Evolutionary conservation across 2,113 vertebrate species (phyloP).

Genomic region (Oenanthe melanoleuca): DNA sequence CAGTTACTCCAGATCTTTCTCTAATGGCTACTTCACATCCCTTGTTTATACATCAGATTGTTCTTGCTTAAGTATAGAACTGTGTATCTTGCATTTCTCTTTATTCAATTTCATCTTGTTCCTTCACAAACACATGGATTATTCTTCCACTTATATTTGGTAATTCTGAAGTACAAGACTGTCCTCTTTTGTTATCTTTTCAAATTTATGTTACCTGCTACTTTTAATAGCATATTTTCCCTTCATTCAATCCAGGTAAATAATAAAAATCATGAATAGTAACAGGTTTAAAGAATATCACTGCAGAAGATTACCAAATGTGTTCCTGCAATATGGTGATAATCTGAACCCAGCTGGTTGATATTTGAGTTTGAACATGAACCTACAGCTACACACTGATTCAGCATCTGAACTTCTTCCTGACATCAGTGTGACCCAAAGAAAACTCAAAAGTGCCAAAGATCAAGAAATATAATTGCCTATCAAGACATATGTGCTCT

Average conservation of each 20-base stretch:
- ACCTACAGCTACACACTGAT: background rate
- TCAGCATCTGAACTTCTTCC: background rate
- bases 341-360: background rate
- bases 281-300: background rate
- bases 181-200: background rate
- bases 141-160: background rate
- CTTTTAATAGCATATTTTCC: background rate
- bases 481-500: background rate
- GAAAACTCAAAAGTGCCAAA: background rate
- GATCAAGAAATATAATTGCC: background rate
- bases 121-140: background rate
- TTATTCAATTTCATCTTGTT: background rate
- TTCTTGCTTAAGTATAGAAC: constrained; percentile 8
- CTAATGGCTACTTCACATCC: background rate
- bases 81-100: background rate
- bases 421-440: background rate
- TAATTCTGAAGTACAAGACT: background rate
- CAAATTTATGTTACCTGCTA: background rate
- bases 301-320: background rate
- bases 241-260: background rate
- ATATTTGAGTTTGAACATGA: background rate
- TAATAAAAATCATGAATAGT: background rate
- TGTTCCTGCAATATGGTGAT: background rate
- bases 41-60: background rate
- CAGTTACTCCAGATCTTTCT: background rate